These are phyloP conservation scores for Arctia plantaginis DNA, from an alignment of 2,888 invertebrate species.

Conservation along the genomic window DNA sequence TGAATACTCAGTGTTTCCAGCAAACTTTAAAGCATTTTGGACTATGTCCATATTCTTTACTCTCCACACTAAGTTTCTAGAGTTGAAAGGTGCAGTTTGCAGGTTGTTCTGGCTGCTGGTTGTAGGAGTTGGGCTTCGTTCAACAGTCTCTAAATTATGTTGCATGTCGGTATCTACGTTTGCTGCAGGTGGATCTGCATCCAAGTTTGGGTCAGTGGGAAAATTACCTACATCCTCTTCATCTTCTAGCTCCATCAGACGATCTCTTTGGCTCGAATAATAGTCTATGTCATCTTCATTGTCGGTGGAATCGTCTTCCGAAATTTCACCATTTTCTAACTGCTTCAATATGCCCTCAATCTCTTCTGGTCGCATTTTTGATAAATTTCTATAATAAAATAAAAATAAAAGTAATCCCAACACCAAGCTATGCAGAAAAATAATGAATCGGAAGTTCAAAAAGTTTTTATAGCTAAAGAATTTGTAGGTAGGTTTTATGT, in stretches of 20 bases:
- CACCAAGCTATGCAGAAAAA: slow-evolving; percentile 54
- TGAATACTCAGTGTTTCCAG: no score
- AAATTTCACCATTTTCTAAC: slow-evolving; percentile 46
- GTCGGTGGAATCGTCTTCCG: slow-evolving; percentile 55
- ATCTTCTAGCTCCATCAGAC: slow-evolving; percentile 54
- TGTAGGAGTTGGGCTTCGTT: no score
- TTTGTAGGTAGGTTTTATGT: slow-evolving; percentile 53
- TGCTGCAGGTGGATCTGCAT: slow-evolving; percentile 48
- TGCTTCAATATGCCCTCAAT: slow-evolving; percentile 54
- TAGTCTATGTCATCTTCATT: slow-evolving; percentile 55
- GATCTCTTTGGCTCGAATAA: slow-evolving; percentile 54
- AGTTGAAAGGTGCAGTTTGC: no score
- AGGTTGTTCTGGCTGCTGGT: no score
- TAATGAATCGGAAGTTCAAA: slow-evolving; percentile 38
- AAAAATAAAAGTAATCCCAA: slow-evolving; percentile 53
- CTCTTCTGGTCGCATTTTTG: slow-evolving; percentile 57
- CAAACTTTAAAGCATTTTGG: no score
- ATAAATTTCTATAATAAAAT: slow-evolving; percentile 52
- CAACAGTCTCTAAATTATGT: no score
- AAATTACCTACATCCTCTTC: slow-evolving; percentile 54
- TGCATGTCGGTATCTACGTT: slow-evolving; percentile 7
- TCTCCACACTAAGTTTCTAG: no score
- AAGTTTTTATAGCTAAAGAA: slow-evolving; percentile 44
- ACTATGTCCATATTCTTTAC: no score
- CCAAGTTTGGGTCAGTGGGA: slow-evolving; percentile 54